A percentile compares a stretch with the other conserved stretches of the same genome.
Evolutionary conservation across 2,888 invertebrate genomes (phyloP).

Genomic region (Nomada ferruginata): DNA sequence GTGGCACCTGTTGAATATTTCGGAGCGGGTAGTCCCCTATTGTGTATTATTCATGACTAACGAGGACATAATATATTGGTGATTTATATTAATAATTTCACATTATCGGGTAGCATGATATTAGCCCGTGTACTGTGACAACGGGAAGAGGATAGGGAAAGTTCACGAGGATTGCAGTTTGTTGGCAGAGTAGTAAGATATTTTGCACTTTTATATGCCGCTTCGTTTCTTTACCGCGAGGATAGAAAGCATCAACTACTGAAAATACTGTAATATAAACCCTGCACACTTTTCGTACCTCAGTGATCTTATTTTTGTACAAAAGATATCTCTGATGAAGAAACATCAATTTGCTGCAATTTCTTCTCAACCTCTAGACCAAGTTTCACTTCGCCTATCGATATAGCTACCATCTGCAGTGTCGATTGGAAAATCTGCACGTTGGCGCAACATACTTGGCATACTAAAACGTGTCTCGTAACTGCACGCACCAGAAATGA

Average conservation of each 20-base stretch:
- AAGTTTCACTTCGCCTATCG: background rate
- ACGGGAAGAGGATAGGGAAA: too few species aligned
- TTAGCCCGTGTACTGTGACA: too few species aligned
- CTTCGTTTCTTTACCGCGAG: background rate
- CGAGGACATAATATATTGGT: background rate
- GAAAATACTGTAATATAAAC: too few species aligned
- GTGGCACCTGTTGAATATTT: background rate
- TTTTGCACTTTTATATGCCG: background rate
- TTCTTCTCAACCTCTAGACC: conserved; percentile 1
- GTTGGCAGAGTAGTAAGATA: background rate
- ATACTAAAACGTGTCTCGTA: conserved; percentile 28
- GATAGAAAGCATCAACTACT: background rate
- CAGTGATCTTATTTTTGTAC: background rate
- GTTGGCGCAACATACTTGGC: conserved; percentile 9
- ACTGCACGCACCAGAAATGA: conserved; percentile 22
- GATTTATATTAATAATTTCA: background rate
- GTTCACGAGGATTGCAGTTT: too few species aligned
- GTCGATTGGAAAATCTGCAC: conserved; percentile 26
- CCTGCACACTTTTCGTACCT: too few species aligned
- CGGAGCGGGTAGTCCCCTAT: too few species aligned
- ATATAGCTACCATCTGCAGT: background rate
- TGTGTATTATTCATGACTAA: background rate
- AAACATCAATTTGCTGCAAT: conserved; percentile 9
- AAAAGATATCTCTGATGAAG: background rate
- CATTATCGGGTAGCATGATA: background rate